Base-by-base conservation (phyloP, 2,797 vertebrate genomes). In the Rallus crepitans region DNA sequence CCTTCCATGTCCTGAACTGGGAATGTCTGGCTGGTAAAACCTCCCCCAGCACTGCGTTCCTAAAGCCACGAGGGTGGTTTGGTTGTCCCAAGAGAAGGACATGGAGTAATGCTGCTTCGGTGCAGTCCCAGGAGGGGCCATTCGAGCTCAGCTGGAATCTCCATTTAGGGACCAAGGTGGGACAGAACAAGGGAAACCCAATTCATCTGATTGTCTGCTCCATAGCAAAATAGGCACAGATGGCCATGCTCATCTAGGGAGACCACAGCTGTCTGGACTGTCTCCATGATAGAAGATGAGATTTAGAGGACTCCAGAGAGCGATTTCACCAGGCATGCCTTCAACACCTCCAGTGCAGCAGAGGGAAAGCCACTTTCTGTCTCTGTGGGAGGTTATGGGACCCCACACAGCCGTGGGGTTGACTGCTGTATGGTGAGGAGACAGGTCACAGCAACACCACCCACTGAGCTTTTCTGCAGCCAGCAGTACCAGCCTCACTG, bases 11-110 rank as follows among this genome's bases (percentile, higher is more conserved):
- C 55, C 53, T 21, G 53, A 56, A 71, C 40, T 0, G 2, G 17
- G 55, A 42, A 15, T 0, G 0, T 15, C 7, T 5, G 0, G 7
- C 25, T 13, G 12, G 31, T n/a, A 30, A 52, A 61, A 35, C 17
- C 18, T 53, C 6, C 45, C 37, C 21, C 52, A 33, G 1, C 5
- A 15, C 15, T 7, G 24, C 15, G 13, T 37, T 37, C 73, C 56
- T 42, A 24, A 37, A 64, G 50, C 28, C 35, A 19, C 0, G 42
- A 42, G 11, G 5, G 30, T 30, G 25, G 20, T 25, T 40, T 59
- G 2, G 14, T 13, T 47, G 57, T 63, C 20, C 6, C 7, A 55
- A 48, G 39, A 33, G 75, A 28, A 80, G 31, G 30, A 7, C 33
- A 8, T 0, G 4, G 15, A 61, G 14, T 20, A 84, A 50, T 0